Conservation (phyloP, 2,888 invertebrate genomes). For the Nephrotoma appendiculata region DNA sequence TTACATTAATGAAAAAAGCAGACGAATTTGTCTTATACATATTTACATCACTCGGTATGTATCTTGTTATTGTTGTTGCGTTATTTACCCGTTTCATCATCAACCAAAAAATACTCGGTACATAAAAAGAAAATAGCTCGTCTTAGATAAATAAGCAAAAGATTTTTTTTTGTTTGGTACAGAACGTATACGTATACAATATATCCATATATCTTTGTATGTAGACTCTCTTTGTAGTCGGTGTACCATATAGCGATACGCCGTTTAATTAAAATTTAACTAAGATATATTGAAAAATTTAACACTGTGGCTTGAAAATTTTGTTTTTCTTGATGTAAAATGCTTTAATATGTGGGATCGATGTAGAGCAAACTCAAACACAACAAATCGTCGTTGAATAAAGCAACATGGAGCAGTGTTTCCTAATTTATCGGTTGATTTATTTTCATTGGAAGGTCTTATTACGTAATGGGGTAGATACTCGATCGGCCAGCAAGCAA, state of each 20-base stretch:
- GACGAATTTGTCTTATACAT: not conserved
- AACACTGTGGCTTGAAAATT: not conserved
- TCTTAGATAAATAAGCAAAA: not conserved
- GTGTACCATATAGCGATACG: not conserved
- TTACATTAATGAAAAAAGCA: not conserved
- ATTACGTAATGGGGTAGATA: no score
- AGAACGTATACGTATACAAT: not conserved
- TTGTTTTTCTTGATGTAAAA: not conserved
- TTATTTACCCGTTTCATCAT: not conserved
- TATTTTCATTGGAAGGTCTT: no score
- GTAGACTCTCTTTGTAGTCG: not conserved
- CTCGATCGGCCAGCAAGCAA: no score
- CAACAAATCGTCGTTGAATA: no score
- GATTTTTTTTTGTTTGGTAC: not conserved
- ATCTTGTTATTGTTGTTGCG: not conserved
- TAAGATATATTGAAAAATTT: not conserved
- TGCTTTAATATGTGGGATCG: not conserved
- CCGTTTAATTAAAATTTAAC: not conserved
- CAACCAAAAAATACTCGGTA: not conserved
- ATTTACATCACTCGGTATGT: no score
- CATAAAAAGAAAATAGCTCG: not conserved
- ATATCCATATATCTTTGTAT: not conserved
- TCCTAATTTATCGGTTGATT: no score
- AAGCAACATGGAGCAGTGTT: no score
- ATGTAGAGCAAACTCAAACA: no score